phyloP scores from a whole-genome alignment of 2,888 invertebrate species.

The Drosophila villosipedis region DNA sequence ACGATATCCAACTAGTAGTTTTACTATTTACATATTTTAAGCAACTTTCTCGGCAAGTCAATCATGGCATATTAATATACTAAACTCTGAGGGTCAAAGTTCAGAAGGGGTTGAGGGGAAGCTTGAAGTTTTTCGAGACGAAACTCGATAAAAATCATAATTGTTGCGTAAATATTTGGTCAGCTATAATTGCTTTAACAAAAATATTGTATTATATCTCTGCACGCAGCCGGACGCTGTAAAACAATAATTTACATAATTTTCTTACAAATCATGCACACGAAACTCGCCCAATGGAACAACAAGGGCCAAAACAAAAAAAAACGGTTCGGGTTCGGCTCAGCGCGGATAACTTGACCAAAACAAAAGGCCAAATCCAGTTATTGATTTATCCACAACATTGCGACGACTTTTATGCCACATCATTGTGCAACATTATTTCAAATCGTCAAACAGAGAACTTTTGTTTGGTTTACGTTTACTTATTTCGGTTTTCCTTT shows the following conservation, averaged over 20 bases:
- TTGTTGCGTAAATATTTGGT: slow-evolving; percentile 80
- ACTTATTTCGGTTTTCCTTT: slow-evolving; percentile 5
- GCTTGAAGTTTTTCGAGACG: background rate
- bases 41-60: slow-evolving; percentile 33
- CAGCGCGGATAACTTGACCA: slow-evolving; percentile 17
- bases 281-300: slow-evolving; percentile 28
- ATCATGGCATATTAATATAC: slow-evolving; percentile 27
- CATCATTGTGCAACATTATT: slow-evolving; percentile 74
- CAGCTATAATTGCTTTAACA: slow-evolving; percentile 76
- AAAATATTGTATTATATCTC: slow-evolving; percentile 58
- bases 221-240: slow-evolving; percentile 51
- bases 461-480: slow-evolving; percentile 49
- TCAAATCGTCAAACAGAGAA: slow-evolving; percentile 63
- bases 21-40: slow-evolving; percentile 32
- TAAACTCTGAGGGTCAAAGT: slow-evolving; percentile 28
- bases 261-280: slow-evolving; percentile 75
- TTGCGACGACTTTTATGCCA: slow-evolving; percentile 57
- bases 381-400: slow-evolving; percentile 69
- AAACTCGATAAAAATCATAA: slow-evolving; percentile 68
- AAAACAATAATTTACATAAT: slow-evolving; percentile 78
- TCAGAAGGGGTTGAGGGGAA: slow-evolving; percentile 15
- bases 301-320: slow-evolving; percentile 9
- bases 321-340: background rate
- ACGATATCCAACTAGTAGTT: slow-evolving; percentile 7
- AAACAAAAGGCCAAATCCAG: slow-evolving; percentile 38